phyloP scores from a whole-genome alignment of 1,140 invertebrate genomes.

The Drosophila parvula region DNA sequence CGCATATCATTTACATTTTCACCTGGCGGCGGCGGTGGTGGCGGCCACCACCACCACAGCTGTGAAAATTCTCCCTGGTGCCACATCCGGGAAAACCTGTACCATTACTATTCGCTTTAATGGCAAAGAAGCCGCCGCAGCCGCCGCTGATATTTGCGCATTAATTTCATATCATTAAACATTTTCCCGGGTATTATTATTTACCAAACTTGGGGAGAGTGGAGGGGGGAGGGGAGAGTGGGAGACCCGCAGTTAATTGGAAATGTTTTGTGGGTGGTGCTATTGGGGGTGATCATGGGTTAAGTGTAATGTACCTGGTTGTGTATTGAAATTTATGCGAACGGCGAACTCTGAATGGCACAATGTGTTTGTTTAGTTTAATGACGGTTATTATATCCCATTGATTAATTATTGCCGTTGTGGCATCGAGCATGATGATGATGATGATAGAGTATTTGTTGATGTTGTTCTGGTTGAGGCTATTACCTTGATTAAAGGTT shows the following conservation, averaged over 20 bases:
- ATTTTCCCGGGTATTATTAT: slow-evolving; percentile 64
- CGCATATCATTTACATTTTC: slow-evolving; percentile 59
- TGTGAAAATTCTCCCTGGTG: slow-evolving; percentile 45
- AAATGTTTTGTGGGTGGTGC: slow-evolving; percentile 39
- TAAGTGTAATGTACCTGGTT: slow-evolving; percentile 31
- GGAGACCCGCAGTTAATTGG: slow-evolving; percentile 53
- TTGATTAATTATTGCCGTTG: slow-evolving; percentile 65
- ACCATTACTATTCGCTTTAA: slow-evolving; percentile 40
- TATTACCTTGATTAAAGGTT: slow-evolving; percentile 66
- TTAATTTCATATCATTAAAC: slow-evolving; percentile 79
- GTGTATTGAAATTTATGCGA: slow-evolving; percentile 75
- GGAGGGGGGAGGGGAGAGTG: background rate
- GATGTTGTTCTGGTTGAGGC: slow-evolving; percentile 35
- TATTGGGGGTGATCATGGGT: slow-evolving; percentile 18
- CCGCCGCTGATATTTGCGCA: slow-evolving; percentile 63
- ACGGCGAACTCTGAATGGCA: slow-evolving; percentile 26
- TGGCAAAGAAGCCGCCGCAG: slow-evolving; percentile 22
- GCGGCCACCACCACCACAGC: slow-evolving; percentile 18
- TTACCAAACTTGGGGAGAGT: slow-evolving; percentile 36
- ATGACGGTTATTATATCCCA: slow-evolving; percentile 75
- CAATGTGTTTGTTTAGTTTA: slow-evolving; percentile 77
- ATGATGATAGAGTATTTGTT: slow-evolving; percentile 35
- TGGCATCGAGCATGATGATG: slow-evolving; percentile 9
- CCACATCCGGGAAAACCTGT: slow-evolving; percentile 22
- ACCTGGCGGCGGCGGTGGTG: slow-evolving; percentile 22